A percentile compares a stretch with the other conserved stretches of the same genome.
Evolutionary conservation across 2,113 vertebrate genomes (phyloP).

Genomic region (Microcebus ravelobensis): DNA sequence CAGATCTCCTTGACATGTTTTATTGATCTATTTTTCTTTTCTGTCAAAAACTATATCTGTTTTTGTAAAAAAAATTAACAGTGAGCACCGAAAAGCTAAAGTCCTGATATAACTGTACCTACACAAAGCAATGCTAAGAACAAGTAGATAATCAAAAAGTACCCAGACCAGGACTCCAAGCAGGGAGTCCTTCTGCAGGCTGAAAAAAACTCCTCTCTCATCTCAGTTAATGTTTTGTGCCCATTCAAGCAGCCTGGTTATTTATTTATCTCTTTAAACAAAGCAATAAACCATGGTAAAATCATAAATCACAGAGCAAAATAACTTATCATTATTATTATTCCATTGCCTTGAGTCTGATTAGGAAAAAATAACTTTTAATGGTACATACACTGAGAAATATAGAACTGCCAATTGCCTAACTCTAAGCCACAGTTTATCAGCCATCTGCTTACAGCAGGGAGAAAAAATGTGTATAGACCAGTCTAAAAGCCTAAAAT

Average conservation of each 20-base stretch:
- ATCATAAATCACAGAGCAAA: not conserved
- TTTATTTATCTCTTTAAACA: not conserved
- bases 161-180: not conserved
- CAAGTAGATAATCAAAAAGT: not conserved
- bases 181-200: not conserved
- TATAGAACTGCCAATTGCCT: not conserved
- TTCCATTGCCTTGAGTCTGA: not conserved
- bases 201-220: not conserved
- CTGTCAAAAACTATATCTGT: not conserved
- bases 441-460: not conserved
- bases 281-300: not conserved
- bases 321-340: not conserved
- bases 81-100: not conserved
- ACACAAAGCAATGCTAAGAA: not conserved
- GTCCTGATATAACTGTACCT: not conserved
- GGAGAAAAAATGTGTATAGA: not conserved
- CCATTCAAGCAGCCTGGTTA: not conserved
- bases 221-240: not conserved
- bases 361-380: slow-evolving; percentile 9
- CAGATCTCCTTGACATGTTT: not conserved
- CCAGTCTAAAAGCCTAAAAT: not conserved
- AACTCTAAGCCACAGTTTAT: not conserved
- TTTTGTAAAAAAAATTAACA: not conserved
- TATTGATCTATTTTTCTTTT: not conserved
- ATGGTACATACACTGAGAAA: not conserved